Evolutionary conservation across 1,140 invertebrate genomes (phyloP), one percentile per base, ranked within the genome.

Genomic region (Procambarus virginalis): DNA sequence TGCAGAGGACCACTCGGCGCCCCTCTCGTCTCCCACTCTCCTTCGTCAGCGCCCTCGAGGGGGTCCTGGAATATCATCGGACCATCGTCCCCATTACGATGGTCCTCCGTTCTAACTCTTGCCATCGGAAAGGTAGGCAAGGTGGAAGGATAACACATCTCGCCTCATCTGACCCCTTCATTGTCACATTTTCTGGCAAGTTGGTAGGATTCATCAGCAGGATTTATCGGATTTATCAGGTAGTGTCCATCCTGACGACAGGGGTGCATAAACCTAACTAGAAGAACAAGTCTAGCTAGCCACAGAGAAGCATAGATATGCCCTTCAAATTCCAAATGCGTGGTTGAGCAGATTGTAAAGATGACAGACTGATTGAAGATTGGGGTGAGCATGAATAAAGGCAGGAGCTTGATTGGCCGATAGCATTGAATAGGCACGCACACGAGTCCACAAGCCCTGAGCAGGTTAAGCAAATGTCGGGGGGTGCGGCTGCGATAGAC

Each of bases 1-100:
- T 60, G 80, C 80, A 82, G 68, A 60, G 60, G n/a, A 81, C 51
- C 60, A 22, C 51, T 22, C 22, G 51, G 10, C 83, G 75, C 49
- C 60, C 34, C 83, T 64, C 68, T 45, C 68, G 48, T 1, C 77
- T 34, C 34, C 34, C 34, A 34, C 49, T 79, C 51, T 79, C 49
- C 77, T 46, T 79, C 20, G 46, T n/a, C 49, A 51, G 77, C 46
- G 46, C 51, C 77, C 77, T 17, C 12, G 17, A n/a, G 79, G n/a
- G 51, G 10, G 14, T 81, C 51, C 14, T 34, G 51, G 34, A 34
- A 0, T 34, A 34, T 34, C 34, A 34, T 34, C 34, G 34, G 34
- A 34, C 34, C 34, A 34, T 34, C 34, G 34, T 34, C 1, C 34
- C 34, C 34, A 34, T 34, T 34, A 34, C 34, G 34, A 34, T 34